phyloP scores from a whole-genome alignment of 2,797 vertebrate genomes.

The Odontamblyopus lacepedii region DNA sequence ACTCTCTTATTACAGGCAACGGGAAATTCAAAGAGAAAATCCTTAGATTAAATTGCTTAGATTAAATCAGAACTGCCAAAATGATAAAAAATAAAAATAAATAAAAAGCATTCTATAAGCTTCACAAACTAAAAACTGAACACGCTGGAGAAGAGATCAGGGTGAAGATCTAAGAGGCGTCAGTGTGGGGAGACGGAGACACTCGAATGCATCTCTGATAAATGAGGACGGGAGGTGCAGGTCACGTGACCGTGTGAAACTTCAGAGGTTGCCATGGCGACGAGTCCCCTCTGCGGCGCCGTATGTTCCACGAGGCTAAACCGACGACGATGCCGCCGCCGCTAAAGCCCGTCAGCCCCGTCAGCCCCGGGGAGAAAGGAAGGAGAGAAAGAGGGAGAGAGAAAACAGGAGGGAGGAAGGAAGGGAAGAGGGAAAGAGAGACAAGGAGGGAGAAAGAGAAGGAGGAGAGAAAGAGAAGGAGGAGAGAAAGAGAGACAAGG shows the following conservation, averaged over 20 bases:
- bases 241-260: constrained; percentile 68
- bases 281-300: constrained; percentile 41
- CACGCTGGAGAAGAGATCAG: constrained; percentile 10
- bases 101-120: no score
- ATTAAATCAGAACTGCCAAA: no score
- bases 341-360: constrained; percentile 37
- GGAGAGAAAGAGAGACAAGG: no score
- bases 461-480: no score
- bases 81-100: no score
- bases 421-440: no score
- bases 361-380: neutral
- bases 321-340: constrained; percentile 6
- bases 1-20: no score
- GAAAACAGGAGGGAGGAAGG: no score
- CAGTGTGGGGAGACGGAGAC: constrained; percentile 36
- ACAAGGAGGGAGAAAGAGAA: no score
- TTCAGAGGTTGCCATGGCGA: constrained; percentile 70
- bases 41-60: no score
- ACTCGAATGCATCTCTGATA: constrained; percentile 49
- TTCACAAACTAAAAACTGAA: neutral
- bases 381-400: neutral
- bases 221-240: constrained; percentile 19
- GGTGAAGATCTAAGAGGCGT: constrained; percentile 45
- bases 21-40: no score
- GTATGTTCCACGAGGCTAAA: constrained; percentile 12